A percentile compares a stretch with the other conserved stretches of the same genome.
Conservation (phyloP, 2,113 vertebrate species). For the Pluvialis apricaria region DNA sequence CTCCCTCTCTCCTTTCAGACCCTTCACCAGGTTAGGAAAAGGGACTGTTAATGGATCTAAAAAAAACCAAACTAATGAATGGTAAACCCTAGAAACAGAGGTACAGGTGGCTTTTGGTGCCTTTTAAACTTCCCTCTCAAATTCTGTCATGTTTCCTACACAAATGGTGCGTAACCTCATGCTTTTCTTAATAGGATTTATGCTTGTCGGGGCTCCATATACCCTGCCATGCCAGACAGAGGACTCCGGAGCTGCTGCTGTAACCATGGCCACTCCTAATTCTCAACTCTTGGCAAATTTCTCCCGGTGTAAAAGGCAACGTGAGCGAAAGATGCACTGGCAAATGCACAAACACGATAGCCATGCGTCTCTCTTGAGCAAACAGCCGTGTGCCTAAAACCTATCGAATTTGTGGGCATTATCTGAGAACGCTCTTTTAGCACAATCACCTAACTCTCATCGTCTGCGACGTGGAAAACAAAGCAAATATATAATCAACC, state of each 20-base stretch:
- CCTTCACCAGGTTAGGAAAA: slow-evolving; percentile 39
- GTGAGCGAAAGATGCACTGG: not conserved
- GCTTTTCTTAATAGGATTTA: slow-evolving; percentile 70
- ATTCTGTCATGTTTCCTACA: slow-evolving; percentile 36
- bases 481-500: slow-evolving; percentile 23
- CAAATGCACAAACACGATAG: slow-evolving; percentile 21
- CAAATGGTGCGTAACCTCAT: slow-evolving; percentile 24
- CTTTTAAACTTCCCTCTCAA: slow-evolving; percentile 8
- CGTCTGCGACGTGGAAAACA: slow-evolving; percentile 12
- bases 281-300: slow-evolving; percentile 37
- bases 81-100: not conserved
- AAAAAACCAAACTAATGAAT: not conserved
- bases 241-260: slow-evolving; percentile 38
- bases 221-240: slow-evolving; percentile 35
- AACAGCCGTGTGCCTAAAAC: not conserved
- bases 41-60: not conserved
- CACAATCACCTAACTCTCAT: slow-evolving; percentile 21
- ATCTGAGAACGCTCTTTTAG: not conserved
- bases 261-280: slow-evolving; percentile 61
- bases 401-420: not conserved
- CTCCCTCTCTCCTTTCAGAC: not conserved
- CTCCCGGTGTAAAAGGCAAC: not conserved
- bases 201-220: slow-evolving; percentile 22
- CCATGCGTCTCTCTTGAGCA: not conserved
- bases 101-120: not conserved